Percentiles rank a stretch among this genome's conserved stretches.
These are phyloP conservation scores for Todus mexicanus DNA, from an alignment of 2,797 vertebrate genomes.

Conservation along the genomic window DNA sequence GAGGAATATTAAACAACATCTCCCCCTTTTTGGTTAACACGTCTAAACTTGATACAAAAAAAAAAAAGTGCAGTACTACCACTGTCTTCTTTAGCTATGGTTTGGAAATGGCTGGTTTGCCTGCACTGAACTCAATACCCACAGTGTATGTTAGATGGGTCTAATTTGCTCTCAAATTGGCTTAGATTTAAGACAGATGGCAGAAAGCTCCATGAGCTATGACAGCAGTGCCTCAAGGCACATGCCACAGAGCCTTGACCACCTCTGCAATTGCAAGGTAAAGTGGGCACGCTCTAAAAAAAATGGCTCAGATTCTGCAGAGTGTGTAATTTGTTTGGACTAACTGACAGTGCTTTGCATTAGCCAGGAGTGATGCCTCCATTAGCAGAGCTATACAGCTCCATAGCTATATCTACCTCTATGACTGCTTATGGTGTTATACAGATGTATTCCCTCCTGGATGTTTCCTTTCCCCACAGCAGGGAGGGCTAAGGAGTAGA, in stretches of 20 bases:
- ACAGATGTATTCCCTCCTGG: neutral
- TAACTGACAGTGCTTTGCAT: neutral
- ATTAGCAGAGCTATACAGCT: neutral
- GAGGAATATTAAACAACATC: neutral
- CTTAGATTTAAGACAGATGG: neutral
- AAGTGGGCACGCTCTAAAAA: neutral
- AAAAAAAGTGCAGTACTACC: neutral
- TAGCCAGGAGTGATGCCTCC: neutral
- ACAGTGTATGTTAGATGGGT: neutral
- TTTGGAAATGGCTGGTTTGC: neutral
- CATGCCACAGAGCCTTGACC: neutral
- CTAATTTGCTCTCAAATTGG: neutral
- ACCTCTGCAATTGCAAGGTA: neutral
- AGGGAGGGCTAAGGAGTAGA: neutral
- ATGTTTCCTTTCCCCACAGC: fast-evolving
- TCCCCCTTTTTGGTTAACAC: neutral
- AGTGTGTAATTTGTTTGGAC: neutral
- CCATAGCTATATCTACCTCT: neutral
- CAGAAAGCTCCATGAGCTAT: neutral
- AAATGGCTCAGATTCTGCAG: neutral
- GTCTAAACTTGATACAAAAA: neutral
- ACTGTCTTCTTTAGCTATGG: neutral
- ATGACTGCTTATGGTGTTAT: neutral
- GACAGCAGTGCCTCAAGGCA: neutral
- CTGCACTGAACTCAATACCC: neutral